Base-by-base conservation (phyloP, 2,797 vertebrate genomes). In the Parauchenoglanis punctatus region DNA sequence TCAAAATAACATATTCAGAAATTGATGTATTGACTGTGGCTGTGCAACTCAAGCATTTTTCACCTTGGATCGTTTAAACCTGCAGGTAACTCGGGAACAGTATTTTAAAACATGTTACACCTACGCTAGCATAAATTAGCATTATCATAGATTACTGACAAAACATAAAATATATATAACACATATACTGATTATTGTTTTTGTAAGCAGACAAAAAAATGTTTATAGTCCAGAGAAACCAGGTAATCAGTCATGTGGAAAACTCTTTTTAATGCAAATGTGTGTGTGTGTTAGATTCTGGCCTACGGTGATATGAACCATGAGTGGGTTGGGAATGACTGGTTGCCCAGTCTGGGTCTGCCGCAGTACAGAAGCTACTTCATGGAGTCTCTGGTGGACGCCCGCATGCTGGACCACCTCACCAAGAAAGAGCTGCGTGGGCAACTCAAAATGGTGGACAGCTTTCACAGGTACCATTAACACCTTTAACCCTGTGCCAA, bases 371-470 rank as follows among this genome's bases (percentile, higher is more conserved):
- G 97, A 91, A 97, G 96, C 94, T 98, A 98, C 92, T 98, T 98
- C 95, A 98, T 98, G 97, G 97, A 98, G 94, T 98, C 97, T 13
- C 94, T 98, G 92, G 97, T 98, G 91, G 97, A 98, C 31, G 97
- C 97, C 0, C 96, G 97, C 65, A 98, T 98, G 97, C 88, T 98
- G 90, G 97, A 98, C 92, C 97, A 98, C 90, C 95, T 98, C 73
- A 98, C 97, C 94, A 98, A 98, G 95, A 98, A 98, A 92, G 97
- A 98, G 93, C 95, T 98, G 88, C 94, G 97, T 61, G 97, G 97
- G 52, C 97, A 98, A 89, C 97, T 98, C 52, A 98, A 98, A 91
- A 98, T 98, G 97, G 97, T 98, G 91, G 97, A 98, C 95, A 98
- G 97, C 94, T 98, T 98, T 93, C 97, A 98, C 95, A 97, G 97